Percentiles rank a stretch among this genome's conserved stretches.
These are phyloP conservation scores for Caenorhabditis inopinata DNA, from an alignment of 1,140 invertebrate species.

Conservation along the genomic window DNA sequence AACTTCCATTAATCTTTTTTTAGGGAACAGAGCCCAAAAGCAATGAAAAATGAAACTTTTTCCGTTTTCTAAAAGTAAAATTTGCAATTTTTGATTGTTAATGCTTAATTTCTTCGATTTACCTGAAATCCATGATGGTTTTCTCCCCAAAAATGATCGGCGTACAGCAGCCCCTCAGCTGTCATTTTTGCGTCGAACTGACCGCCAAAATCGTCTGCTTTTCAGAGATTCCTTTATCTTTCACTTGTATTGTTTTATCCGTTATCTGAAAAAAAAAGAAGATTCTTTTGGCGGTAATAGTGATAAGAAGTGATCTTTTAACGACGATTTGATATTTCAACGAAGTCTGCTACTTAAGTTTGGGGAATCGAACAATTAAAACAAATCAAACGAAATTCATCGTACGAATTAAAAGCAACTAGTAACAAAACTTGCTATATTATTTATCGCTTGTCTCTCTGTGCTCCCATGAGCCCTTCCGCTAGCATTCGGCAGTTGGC, in stretches of 20 bases:
- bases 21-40: too few relatives aligned
- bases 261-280: conserved; percentile 20
- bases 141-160: conserved; percentile 21
- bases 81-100: too few relatives aligned
- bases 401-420: neutral
- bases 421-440: conserved; percentile 10
- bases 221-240: too few relatives aligned
- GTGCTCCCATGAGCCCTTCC: too few relatives aligned
- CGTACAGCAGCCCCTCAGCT: neutral
- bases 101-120: neutral
- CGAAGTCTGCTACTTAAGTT: too few relatives aligned
- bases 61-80: too few relatives aligned
- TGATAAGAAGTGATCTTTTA: neutral
- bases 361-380: too few relatives aligned
- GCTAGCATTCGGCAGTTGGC: neutral
- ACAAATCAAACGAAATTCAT: too few relatives aligned
- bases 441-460: neutral
- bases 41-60: neutral
- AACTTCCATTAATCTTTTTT: too few relatives aligned
- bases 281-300: neutral
- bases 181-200: neutral
- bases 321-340: neutral
- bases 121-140: conserved; percentile 26
- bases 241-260: too few relatives aligned
- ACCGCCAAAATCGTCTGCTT: neutral